Evolutionary conservation across 2,113 vertebrate genomes (phyloP), one percentile per base, ranked within the genome.

Genomic region (Tichodroma muraria): DNA sequence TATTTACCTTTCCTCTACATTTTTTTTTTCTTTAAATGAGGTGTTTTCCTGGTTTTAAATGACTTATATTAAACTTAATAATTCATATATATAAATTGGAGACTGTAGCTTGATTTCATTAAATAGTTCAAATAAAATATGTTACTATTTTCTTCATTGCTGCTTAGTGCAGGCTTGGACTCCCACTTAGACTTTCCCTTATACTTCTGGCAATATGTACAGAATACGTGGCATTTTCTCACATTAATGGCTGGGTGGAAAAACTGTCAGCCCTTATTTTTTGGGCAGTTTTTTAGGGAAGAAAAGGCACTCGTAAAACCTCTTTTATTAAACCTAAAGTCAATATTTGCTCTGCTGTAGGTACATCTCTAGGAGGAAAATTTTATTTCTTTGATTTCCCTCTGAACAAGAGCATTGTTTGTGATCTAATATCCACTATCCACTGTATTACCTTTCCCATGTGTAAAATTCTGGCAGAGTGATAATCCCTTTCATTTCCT

Each of bases 401-500:
- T 79, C 38, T 77, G 12, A 85, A 68, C 54, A 18, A 53, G 50
- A 33, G 38, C 59, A 80, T 63, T 45, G 14, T 83, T 89, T 70
- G 31, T 47, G 64, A 83, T 76, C 65, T 68, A 60, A 68, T 52
- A 63, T 35, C 28, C 69, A 47, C 38, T 83, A 42, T 40, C 54
- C 44, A 61, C 28, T 76, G 35, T 35, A 37, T 86, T 75, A 60
- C 68, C 65, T 81, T 88, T 94, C 75, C 90, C 65, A 66, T 9
- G 35, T 92, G 85, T 50, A 85, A 92, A 79, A 82, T 89, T 92
- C 63, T 86, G 91, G 50, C 80, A 61, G 68, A 71, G 49, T 81
- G 84, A 81, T 95, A 95, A 96, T 95, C 90, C 85, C 40, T 94
- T 94, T 91, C 31, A 86, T 93, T 97, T 96, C 91, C 79, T 93